Evolutionary conservation across 2,888 invertebrate genomes (phyloP), one percentile per base, ranked within the genome.

Genomic region (Celastrina argiolus): DNA sequence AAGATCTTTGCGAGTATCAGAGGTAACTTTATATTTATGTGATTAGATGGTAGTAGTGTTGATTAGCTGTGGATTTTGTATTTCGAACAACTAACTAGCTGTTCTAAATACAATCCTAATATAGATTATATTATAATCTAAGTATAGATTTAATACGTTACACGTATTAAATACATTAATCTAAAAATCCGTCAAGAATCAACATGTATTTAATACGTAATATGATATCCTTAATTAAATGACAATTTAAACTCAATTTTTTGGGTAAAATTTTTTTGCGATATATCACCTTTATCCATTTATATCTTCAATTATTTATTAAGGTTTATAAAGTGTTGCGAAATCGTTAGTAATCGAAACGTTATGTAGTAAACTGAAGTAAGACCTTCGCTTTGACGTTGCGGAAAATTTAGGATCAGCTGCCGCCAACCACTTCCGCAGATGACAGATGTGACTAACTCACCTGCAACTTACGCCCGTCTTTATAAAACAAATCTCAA

Each of bases 401-500:
- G 31, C 10, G 58, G 31, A 58, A 58, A 31, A 31, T 31, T 58
- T 31, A 16, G 16, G 58, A 58, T 58, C 58, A 56, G 31, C 31
- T 31, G 18, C n/a, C n/a, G 58, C n/a, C n/a, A n/a, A n/a, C n/a
- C n/a, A n/a, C 31, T 58, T 58, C 58, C 58, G 31, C 8, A 10
- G 22, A 22, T 51, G 45, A 51, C 22, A 51, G 22, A 3, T 51
- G 51, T 22, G 1, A 26, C 51, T 42, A 42, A 45, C 22, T 51
- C 22, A 51, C 12, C 22, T 51, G 51, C 6, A 10, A 18, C 45
- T 45, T 45, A 26, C 22, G n/a, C n/a, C n/a, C n/a, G n/a, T n/a
- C n/a, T n/a, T n/a, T n/a, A n/a, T n/a, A n/a, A n/a, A n/a, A n/a
- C n/a, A n/a, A n/a, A n/a, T n/a, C n/a, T n/a, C n/a, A n/a, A n/a